Conservation (phyloP, 2,888 invertebrate species). For the Molorchus minor region DNA sequence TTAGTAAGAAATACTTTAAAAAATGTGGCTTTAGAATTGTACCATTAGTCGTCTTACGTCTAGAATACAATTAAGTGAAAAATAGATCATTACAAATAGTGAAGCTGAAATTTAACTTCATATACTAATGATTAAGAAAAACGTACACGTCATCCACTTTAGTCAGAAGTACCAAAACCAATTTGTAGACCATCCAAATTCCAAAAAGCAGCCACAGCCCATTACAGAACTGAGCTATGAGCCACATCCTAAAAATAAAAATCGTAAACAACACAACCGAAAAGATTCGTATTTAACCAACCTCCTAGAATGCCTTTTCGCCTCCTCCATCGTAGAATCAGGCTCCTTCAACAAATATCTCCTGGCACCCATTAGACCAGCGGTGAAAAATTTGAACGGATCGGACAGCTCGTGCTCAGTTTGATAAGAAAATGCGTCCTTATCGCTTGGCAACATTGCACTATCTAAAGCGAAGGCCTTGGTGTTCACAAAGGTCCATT, state of each 20-base stretch:
- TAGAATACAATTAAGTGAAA: not conserved
- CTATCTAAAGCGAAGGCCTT: constrained; percentile 67
- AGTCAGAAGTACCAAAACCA: not conserved
- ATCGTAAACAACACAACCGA: not conserved
- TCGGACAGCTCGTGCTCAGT: constrained; percentile 64
- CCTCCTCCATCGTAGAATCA: constrained; percentile 57
- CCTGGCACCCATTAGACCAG: constrained; percentile 71
- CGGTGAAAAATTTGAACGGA: constrained; percentile 64
- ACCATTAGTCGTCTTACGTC: not conserved
- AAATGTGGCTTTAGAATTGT: not conserved
- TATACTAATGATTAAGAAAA: constrained; percentile 9
- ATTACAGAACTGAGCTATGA: constrained; percentile 29
- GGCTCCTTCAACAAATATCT: constrained; percentile 75
- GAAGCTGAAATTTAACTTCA: no score
- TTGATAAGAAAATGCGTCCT: constrained; percentile 68
- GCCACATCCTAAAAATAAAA: constrained; percentile 41
- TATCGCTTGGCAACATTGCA: constrained; percentile 39
- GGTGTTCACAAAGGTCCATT: constrained; percentile 79
- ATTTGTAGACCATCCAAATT: constrained; percentile 20
- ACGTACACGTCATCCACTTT: not conserved
- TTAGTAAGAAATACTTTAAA: not conserved
- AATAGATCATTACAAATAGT: no score
- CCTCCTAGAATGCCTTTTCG: constrained; percentile 66
- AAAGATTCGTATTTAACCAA: constrained; percentile 48
- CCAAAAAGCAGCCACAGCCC: constrained; percentile 29